Percentiles rank a stretch among this genome's conserved stretches.
phyloP scores from a whole-genome alignment of 2,888 invertebrate species.

The Callimorpha dominula region DNA sequence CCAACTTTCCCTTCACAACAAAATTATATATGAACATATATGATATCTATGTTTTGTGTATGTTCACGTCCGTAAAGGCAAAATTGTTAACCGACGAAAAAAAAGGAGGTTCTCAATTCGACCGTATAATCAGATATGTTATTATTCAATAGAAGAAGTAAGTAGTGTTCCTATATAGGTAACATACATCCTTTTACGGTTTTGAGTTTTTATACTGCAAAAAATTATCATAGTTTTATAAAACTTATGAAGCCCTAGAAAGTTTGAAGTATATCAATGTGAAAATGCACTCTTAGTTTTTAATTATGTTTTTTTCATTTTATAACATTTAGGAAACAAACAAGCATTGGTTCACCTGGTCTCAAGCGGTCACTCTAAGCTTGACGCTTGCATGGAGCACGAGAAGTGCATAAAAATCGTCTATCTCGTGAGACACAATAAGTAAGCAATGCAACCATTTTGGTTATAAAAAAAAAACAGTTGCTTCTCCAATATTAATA shows the following conservation, averaged over 20 bases:
- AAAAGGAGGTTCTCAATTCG: too few relatives aligned
- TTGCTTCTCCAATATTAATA: background rate
- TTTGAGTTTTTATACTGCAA: background rate
- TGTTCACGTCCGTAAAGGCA: background rate
- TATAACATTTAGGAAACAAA: background rate
- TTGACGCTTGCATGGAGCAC: too few relatives aligned
- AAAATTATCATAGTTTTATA: background rate
- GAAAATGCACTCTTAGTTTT: too few relatives aligned
- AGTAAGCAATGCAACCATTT: background rate
- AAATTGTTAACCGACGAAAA: too few relatives aligned
- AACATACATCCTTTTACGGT: background rate
- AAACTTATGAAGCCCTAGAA: too few relatives aligned
- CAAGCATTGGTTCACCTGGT: too few relatives aligned
- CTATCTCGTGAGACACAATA: too few relatives aligned
- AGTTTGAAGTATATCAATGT: background rate
- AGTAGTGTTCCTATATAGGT: background rate
- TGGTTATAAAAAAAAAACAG: background rate
- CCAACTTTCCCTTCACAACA: conserved; percentile 55
- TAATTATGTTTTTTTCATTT: too few relatives aligned
- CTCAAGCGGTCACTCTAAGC: too few relatives aligned
- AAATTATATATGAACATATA: conserved; percentile 36
- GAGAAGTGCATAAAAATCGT: too few relatives aligned
- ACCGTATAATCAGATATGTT: background rate
- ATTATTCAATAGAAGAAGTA: background rate
- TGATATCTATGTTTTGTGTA: background rate